Base-by-base conservation (phyloP, 2,888 invertebrate genomes). In the Euzophera pinguis region DNA sequence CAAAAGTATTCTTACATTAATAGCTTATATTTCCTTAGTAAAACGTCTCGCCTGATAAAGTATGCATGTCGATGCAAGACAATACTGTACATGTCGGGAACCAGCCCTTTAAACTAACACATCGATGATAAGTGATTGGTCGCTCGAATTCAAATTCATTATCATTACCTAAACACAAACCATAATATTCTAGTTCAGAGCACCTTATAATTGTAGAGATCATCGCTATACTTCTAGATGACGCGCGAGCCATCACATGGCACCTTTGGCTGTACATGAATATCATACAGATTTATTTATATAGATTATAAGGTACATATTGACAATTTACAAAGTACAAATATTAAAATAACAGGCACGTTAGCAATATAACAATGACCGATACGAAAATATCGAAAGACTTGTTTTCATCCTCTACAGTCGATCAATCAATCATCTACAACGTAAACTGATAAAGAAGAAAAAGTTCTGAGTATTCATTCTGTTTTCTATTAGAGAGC, bases 181-280 rank as follows among this genome's bases (percentile, higher is more conserved):
- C 82, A 78, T 77, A 78, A 83, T 86, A 83, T 81, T 80, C 85
- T 88, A 89, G 81, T 75, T 84, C 83, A 87, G 89, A 91, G 91
- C 90, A 91, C 90, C 90, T 90, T 88, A 88, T 85, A 89, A 90
- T 90, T 88, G 89, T 90, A 90, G 90, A 90, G 88, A 90, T 90
- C 90, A 88, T 83, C 79, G 78, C 81, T 22, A 79, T 71, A 81
- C 74, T 76, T 64, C 73, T 71, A 78, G 77, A 79, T 78, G 81
- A 78, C 73, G 74, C 71, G 65, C 71, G 69, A 75, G 79, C 84
- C 89, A 89, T 89, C 81, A 76, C 71, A 90, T 88, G 88, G 82
- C 88, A 75, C 78, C 66, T 65, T 69, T 72, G 73, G 76, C 82
- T 81, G 76, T 84, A 84, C 86, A 83, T 73, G 70, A 81, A 81